Base-by-base conservation (phyloP, 2,888 invertebrate species). In the Ernsta delagoae region DNA sequence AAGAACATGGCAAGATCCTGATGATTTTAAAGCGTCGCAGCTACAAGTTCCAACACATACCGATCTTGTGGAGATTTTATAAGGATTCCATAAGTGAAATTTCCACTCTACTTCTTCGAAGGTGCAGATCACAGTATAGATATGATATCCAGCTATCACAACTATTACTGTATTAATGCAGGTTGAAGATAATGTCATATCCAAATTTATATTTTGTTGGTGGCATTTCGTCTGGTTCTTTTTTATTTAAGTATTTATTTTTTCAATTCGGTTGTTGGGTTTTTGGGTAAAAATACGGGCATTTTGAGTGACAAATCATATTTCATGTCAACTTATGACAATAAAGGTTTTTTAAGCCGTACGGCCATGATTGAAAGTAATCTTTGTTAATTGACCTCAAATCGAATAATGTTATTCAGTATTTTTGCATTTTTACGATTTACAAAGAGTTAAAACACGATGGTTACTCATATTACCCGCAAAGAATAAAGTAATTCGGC, bases 211-310 rank as follows among this genome's bases (percentile, higher is more conserved):
- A 59, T 71, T 70, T 70, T 70, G 75, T 71, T 70, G 78, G 79
- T 71, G 79, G 78, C 88, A 88, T 89, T 76, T 79, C 87, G 83
- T 70, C 73, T 75, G 79, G 82, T 70, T 77, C 71, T 59, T 75
- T 74, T 81, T 77, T 82, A 83, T 81, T 80, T 66, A 70, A 70
- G 62, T 66, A 70, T 70, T 63, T 70, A 66, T 65, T 75, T 78
- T 79, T 73, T 4, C 41, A 71, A 53, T 67, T 65, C 24, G 24
- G 1, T 24, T 24, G 24, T 3, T 24, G 24, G 1, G 24, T 65
- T 75, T 78, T 79, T 73, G 39, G 39, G 39, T 39, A 24, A 24
- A 24, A 24, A 24, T 24, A 24, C 24, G 24, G 24, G 24, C 3
- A 24, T 24, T 24, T 24, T 24, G 3, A 24, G 24, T 24, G 24